A percentile compares a stretch with the other conserved stretches of the same genome.
Conservation (phyloP, 2,797 vertebrate species). For the Neomorphus geoffroyi region DNA sequence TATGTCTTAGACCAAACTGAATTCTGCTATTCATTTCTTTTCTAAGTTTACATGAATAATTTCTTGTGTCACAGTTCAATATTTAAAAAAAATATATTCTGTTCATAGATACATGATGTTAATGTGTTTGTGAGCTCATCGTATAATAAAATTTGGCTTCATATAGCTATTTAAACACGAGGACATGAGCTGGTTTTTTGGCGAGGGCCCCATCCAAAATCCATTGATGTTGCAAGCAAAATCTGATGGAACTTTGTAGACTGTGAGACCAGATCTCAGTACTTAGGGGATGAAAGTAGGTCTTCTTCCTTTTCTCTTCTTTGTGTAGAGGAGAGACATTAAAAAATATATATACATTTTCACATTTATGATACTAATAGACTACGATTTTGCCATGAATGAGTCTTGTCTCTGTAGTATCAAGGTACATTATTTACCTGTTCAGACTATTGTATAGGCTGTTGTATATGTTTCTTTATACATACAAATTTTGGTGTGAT, state of each 20-base stretch:
- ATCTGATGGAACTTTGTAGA: neutral
- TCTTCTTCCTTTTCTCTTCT: neutral
- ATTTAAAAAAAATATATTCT: neutral
- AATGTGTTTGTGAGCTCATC: neutral
- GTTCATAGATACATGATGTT: neutral
- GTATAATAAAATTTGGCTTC: neutral
- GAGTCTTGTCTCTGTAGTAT: neutral
- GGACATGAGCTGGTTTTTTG: neutral
- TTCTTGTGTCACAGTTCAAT: neutral
- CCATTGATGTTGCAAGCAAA: neutral
- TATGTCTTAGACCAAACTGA: neutral
- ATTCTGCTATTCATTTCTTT: neutral
- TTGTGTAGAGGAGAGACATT: neutral
- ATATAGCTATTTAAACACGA: neutral
- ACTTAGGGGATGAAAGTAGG: neutral
- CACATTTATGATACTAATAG: neutral
- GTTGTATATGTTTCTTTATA: neutral
- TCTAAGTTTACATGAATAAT: neutral
- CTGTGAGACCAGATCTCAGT: neutral
- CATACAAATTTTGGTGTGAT: constrained; percentile 47
- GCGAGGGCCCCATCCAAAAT: neutral
- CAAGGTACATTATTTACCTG: constrained; percentile 39
- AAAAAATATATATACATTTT: neutral
- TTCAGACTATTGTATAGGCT: neutral
- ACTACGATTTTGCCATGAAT: neutral